These are phyloP conservation scores for Tor tambroides DNA, from an alignment of 2,113 vertebrate genomes.

Conservation along the genomic window DNA sequence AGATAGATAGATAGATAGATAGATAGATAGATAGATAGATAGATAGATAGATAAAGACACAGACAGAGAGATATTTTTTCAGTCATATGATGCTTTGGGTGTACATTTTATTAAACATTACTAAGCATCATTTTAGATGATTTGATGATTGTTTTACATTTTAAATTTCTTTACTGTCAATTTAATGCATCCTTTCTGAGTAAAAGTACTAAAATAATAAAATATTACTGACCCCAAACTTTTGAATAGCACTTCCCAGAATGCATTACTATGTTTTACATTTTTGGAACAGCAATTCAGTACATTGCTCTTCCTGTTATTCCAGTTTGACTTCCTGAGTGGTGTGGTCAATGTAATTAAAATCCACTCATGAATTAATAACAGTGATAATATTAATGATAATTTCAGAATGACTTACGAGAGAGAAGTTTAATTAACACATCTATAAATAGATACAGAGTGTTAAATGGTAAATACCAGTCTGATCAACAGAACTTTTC, in stretches of 20 bases:
- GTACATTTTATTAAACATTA: too few species aligned
- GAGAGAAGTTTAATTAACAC: neutral
- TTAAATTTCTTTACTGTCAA: too few species aligned
- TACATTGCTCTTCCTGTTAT: neutral
- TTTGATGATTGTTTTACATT: too few species aligned
- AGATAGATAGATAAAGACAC: too few species aligned
- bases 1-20: neutral
- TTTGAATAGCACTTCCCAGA: neutral
- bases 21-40: too few species aligned
- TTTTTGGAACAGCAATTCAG: neutral
- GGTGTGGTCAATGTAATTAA: neutral
- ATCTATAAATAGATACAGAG: neutral
- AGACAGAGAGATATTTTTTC: too few species aligned
- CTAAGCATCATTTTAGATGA: too few species aligned
- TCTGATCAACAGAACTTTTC: neutral
- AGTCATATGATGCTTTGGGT: too few species aligned
- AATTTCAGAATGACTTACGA: neutral
- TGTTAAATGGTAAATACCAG: neutral
- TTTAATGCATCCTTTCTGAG: neutral
- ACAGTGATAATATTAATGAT: neutral
- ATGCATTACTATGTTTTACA: neutral
- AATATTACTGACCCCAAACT: neutral
- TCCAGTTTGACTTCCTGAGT: neutral
- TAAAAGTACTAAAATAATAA: neutral
- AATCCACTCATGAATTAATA: neutral